These are phyloP conservation scores for Athripsodes cinereus DNA, from an alignment of 2,888 invertebrate genomes.

Conservation along the genomic window DNA sequence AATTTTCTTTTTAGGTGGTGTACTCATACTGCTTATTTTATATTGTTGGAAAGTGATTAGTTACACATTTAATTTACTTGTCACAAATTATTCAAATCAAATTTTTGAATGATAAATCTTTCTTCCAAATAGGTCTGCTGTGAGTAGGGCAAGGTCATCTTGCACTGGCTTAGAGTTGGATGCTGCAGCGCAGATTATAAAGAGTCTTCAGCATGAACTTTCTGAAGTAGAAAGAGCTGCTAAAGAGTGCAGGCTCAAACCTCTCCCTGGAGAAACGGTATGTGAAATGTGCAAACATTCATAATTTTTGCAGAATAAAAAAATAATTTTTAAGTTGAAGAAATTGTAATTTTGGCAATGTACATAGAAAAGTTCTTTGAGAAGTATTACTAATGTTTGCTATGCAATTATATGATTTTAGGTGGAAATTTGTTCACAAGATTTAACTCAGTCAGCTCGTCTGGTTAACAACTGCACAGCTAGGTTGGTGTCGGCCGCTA, in stretches of 20 bases:
- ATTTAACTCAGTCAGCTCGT: conserved; percentile 52
- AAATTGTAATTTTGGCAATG: too few relatives aligned
- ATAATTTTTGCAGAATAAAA: background rate
- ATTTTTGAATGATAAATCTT: too few relatives aligned
- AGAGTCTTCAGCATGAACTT: conserved; percentile 73
- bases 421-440: conserved; percentile 46
- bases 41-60: too few relatives aligned
- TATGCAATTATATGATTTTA: conserved; percentile 8
- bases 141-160: conserved; percentile 63
- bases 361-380: too few relatives aligned
- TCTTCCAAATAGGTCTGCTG: conserved; percentile 46
- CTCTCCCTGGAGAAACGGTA: conserved; percentile 80
- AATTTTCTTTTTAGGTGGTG: too few relatives aligned
- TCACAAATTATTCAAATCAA: too few relatives aligned
- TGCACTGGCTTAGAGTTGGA: conserved; percentile 83
- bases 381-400: background rate
- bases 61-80: too few relatives aligned
- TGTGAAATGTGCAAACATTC: conserved; percentile 27
- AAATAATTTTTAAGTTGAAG: background rate
- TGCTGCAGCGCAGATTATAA: conserved; percentile 77
- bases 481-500: conserved; percentile 78
- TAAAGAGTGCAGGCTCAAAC: conserved; percentile 62
- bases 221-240: conserved; percentile 74
- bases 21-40: too few relatives aligned
- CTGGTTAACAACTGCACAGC: conserved; percentile 78